Evolutionary conservation across 2,797 vertebrate genomes (phyloP).

Genomic region (Erethizon dorsatum): DNA sequence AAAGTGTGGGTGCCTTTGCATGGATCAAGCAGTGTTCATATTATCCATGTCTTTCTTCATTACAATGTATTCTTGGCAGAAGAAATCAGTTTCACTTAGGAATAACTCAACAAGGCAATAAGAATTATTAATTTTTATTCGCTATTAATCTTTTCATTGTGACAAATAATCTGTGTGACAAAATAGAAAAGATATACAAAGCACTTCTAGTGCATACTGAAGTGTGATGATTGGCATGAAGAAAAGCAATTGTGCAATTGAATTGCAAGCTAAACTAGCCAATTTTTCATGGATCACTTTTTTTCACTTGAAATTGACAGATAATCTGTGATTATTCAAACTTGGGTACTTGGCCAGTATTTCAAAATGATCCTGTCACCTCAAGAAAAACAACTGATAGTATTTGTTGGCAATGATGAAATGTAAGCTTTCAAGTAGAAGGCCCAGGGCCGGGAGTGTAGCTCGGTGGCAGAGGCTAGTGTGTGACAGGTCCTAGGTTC

Average conservation of each 20-base stretch:
- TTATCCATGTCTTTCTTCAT: background rate
- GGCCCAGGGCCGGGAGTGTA: background rate
- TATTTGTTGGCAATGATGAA: conserved; percentile 44
- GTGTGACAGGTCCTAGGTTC: background rate
- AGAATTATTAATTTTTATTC: conserved; percentile 18
- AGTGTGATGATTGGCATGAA: background rate
- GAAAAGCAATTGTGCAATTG: conserved; percentile 11
- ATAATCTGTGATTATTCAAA: conserved; percentile 42
- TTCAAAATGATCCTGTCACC: conserved; percentile 53
- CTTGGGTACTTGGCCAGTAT: conserved; percentile 15
- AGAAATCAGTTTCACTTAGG: conserved; percentile 24
- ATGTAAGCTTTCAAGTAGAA: conserved; percentile 63
- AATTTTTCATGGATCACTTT: background rate
- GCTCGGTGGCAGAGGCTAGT: background rate
- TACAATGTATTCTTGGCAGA: background rate
- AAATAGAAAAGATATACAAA: conserved; percentile 38
- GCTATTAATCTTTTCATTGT: background rate
- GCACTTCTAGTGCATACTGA: background rate
- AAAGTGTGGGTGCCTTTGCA: background rate
- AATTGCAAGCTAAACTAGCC: conserved; percentile 48
- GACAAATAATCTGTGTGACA: conserved; percentile 17
- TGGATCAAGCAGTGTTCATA: background rate
- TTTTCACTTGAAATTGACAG: conserved; percentile 61
- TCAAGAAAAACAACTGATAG: conserved; percentile 54
- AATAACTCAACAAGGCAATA: conserved; percentile 34